These are phyloP conservation scores for Phalacrocorax aristotelis DNA, from an alignment of 2,113 vertebrate species.

Conservation along the genomic window DNA sequence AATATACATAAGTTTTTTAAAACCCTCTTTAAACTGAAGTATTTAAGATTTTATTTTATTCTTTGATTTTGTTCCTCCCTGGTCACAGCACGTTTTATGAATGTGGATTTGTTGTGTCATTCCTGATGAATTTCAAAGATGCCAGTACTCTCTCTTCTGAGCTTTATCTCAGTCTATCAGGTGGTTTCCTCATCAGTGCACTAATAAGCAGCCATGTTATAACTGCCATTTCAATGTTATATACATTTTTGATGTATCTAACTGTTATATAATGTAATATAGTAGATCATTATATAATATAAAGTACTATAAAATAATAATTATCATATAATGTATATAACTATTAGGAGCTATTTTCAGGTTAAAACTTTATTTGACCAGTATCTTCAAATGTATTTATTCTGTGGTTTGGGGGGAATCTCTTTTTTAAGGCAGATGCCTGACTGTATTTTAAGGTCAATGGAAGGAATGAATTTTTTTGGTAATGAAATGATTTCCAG, in stretches of 20 bases:
- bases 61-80: background rate
- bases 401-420: background rate
- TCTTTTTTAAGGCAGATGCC: background rate
- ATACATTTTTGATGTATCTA: background rate
- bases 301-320: too few relatives aligned
- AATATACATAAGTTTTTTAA: background rate
- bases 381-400: background rate
- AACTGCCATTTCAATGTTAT: background rate
- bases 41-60: background rate
- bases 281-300: too few relatives aligned
- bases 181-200: slow-evolving; percentile 7
- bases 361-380: background rate
- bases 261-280: background rate
- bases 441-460: background rate
- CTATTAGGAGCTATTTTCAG: background rate
- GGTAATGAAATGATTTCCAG: background rate
- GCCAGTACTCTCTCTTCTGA: background rate
- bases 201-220: background rate
- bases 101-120: background rate
- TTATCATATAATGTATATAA: background rate
- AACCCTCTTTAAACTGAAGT: background rate
- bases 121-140: slow-evolving; percentile 27
- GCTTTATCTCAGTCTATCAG: background rate
- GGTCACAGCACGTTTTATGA: background rate
- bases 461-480: background rate